phyloP scores from a whole-genome alignment of 2,797 vertebrate species.

The Myotis pilosus region DNA sequence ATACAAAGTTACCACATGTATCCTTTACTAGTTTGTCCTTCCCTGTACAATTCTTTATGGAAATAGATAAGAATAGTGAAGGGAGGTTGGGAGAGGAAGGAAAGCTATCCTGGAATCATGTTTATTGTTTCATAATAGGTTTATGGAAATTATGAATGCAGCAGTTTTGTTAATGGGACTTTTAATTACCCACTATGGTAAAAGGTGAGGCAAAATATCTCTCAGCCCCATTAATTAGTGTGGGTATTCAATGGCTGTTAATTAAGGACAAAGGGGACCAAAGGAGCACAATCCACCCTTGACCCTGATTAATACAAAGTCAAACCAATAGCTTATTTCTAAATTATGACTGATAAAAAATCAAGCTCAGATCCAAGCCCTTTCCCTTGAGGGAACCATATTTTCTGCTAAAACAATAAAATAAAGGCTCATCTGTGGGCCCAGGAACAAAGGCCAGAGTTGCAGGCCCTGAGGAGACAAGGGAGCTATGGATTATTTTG shows the following conservation, averaged over 20 bases:
- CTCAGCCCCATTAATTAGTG: constrained; percentile 95
- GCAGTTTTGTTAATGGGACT: constrained; percentile 92
- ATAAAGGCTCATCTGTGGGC: constrained; percentile 59
- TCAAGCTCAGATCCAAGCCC: constrained; percentile 76
- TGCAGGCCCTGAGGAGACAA: not conserved
- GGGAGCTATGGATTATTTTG: constrained; percentile 50
- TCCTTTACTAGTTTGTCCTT: constrained; percentile 64
- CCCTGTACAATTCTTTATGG: constrained; percentile 51
- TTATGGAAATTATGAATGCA: constrained; percentile 84
- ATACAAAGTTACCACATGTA: constrained; percentile 30
- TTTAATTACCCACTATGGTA: constrained; percentile 93
- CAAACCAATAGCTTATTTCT: constrained; percentile 90
- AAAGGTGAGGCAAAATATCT: constrained; percentile 94
- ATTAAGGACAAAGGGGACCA: constrained; percentile 97
- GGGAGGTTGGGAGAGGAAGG: constrained; percentile 10
- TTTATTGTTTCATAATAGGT: constrained; percentile 82
- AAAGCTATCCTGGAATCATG: constrained; percentile 58
- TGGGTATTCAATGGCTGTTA: constrained; percentile 92
- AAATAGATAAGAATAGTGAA: constrained; percentile 54
- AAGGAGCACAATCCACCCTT: constrained; percentile 87
- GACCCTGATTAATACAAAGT: constrained; percentile 84
- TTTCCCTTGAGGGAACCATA: constrained; percentile 72
- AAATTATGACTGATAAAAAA: constrained; percentile 89
- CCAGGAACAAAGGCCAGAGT: constrained; percentile 67
- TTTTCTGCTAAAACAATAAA: constrained; percentile 73